These are phyloP conservation scores for Fregata magnificens DNA, from an alignment of 2,113 vertebrate genomes.

Conservation along the genomic window DNA sequence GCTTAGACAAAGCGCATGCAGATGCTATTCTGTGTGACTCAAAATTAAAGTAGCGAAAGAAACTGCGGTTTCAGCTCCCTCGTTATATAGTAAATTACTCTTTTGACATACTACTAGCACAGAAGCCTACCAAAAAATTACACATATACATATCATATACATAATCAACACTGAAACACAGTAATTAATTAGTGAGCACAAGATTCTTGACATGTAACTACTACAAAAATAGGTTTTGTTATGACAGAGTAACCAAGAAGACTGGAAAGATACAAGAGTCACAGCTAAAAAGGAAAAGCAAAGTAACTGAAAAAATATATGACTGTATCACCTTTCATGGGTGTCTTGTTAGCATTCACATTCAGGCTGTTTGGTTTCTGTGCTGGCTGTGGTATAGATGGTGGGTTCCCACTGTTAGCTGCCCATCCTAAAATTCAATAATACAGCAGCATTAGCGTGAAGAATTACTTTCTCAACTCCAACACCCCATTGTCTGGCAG, in stretches of 20 bases:
- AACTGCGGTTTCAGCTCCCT: neutral
- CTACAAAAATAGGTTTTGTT: neutral
- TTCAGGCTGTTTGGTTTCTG: constrained; percentile 71
- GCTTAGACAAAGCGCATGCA: neutral
- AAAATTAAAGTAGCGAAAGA: neutral
- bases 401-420: constrained; percentile 40
- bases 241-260: neutral
- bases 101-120: neutral
- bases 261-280: neutral
- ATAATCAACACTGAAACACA: neutral
- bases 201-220: neutral
- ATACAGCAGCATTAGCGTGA: constrained; percentile 12
- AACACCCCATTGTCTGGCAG: neutral
- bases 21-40: neutral
- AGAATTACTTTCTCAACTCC: neutral
- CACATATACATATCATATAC: neutral
- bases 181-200: neutral
- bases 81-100: neutral
- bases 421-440: constrained; percentile 79
- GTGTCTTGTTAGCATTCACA: constrained; percentile 55
- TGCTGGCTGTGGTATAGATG: constrained; percentile 51
- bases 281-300: neutral
- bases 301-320: neutral
- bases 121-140: neutral
- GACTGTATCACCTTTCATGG: constrained; percentile 73